Evolutionary conservation across 2,888 invertebrate genomes (phyloP), one percentile per base, ranked within the genome.

Genomic region (Zelleria hepariella): DNA sequence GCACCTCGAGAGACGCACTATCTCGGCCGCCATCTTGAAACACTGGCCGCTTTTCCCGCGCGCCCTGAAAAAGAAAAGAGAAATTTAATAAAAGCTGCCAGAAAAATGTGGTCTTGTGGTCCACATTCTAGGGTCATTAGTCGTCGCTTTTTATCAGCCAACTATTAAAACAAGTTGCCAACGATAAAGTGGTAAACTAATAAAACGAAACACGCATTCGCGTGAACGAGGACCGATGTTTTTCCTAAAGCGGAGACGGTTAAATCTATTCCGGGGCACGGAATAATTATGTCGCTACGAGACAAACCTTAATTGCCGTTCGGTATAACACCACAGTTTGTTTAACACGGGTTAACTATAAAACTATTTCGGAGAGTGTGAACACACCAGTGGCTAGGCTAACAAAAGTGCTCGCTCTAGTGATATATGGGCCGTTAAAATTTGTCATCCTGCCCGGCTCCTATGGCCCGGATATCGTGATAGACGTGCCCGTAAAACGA

Each of bases 11-110:
- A 71, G 73, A 73, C 76, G 77, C 72, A 70, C 65, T 72, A 71
- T 78, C 82, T 82, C 80, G 80, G 68, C 67, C 75, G 83, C 83
- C 87, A 86, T 87, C 71, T 78, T 86, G 76, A 58, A 65, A n/a
- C n/a, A n/a, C n/a, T n/a, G n/a, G n/a, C n/a, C 78, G 73, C 80
- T 82, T 82, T 83, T 81, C 82, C 79, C 81, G n/a, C n/a, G n/a
- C 25, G 54, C 72, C 66, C 86, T 86, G 86, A 74, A 86, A 83
- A 84, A 82, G 74, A 82, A 85, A 83, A 77, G 75, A 64, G 72
- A 21, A 58, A 47, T 26, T 55, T 51, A 59, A 25, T 51, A 7
- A 2, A 10, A 21, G 42, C 15, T 42, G 42, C n/a, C 51, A 51
- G 51, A 10, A 51, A 51, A 2, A 51, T 10, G 42, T 42, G n/a